Evolutionary conservation across 2,888 invertebrate species (phyloP).

Genomic region (Clepsis dumicolana): DNA sequence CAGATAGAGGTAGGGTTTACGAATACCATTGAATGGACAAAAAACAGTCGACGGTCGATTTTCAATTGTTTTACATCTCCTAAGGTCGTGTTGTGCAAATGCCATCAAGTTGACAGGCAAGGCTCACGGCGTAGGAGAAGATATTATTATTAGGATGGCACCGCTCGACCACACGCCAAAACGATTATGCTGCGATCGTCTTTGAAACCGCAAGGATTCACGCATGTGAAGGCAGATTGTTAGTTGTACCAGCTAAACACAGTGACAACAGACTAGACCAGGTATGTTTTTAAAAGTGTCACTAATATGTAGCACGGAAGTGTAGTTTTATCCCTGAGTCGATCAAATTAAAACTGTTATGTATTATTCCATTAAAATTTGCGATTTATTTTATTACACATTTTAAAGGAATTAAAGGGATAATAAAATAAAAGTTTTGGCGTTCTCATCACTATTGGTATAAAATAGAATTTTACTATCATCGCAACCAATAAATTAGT

Average conservation of each 20-base stretch:
- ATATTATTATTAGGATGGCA: slow-evolving; percentile 79
- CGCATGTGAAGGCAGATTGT: not conserved
- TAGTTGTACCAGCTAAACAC: not conserved
- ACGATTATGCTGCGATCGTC: slow-evolving; percentile 72
- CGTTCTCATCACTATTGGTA: too few species aligned
- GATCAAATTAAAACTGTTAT: too few species aligned
- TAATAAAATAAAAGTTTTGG: too few species aligned
- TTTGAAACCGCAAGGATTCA: slow-evolving; percentile 70
- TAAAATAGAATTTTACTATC: too few species aligned
- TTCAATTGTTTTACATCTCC: not conserved
- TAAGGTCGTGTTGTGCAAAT: slow-evolving; percentile 33
- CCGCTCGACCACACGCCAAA: slow-evolving; percentile 75
- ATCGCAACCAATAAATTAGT: too few species aligned
- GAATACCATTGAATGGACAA: not conserved
- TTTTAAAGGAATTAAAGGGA: too few species aligned
- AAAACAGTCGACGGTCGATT: not conserved
- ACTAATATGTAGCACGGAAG: too few species aligned
- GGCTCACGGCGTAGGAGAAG: slow-evolving; percentile 68
- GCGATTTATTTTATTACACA: too few species aligned
- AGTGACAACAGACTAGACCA: too few species aligned
- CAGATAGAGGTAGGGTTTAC: not conserved
- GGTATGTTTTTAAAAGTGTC: too few species aligned
- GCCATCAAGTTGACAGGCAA: slow-evolving; percentile 63
- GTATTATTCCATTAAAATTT: too few species aligned
- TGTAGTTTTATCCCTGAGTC: too few species aligned